Evolutionary conservation across 2,797 vertebrate genomes (phyloP), one percentile per base, ranked within the genome.

Genomic region (Morelia viridis): DNA sequence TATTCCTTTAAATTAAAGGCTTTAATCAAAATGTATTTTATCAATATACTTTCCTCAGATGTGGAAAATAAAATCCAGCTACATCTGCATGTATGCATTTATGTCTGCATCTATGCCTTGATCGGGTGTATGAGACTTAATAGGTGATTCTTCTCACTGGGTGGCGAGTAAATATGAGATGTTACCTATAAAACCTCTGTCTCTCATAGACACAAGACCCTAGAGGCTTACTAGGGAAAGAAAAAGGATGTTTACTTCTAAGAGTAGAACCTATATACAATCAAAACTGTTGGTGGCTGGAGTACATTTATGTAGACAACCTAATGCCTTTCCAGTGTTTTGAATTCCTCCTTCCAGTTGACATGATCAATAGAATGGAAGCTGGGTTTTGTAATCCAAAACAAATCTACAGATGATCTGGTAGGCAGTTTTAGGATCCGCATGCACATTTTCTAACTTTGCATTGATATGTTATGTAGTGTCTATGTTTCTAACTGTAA

Each of bases 21-120:
- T 92, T 64, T 56, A 88, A 91, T 80, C 24, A 58, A 26, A 89
- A 92, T 80, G 24, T 35, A 13, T 88, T 89, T 88, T 64, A 64
- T 64, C 58, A 64, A 12, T 65, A 17, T 31, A 57, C 24, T 89
- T 61, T 17, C 22, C 7, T 17, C 15, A 58, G 13, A 60, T 71
- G 17, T 62, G 61, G 46, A 35, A 83, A 83, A 24, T 12, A 28
- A 28, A 41, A 58, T 3, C 31, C 1, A n/a, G 31, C 13, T 19
- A 26, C 53, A 76, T 57, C 26, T 58, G 19, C 10, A 58, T 53
- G 9, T 57, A 10, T 58, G 31, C 13, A 89, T 31, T 17, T 6
- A 28, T 68, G 13, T 84, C 53, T 87, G 46, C 15, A 86, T 56
- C 9, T 57, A 10, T 87, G 80, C 61, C 61, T 91, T 85, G 46